Evolutionary conservation across 92 coral and sea anemone genomes (phyloP).

Genomic region (Actinostola sp.): DNA sequence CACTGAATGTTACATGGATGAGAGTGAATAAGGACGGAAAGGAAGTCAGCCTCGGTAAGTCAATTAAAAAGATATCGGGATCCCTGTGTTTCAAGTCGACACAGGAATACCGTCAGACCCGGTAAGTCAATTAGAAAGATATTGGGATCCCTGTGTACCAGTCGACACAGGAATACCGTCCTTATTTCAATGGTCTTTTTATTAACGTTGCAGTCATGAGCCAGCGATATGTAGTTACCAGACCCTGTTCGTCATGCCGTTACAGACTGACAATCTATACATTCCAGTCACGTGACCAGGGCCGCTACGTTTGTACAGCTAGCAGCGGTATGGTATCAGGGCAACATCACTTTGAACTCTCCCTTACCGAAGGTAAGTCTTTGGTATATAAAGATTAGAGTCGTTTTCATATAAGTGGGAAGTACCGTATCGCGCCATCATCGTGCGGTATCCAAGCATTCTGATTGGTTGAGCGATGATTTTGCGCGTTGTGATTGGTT

Average conservation of each 20-base stretch:
- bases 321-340: not conserved
- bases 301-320: constrained; percentile 22
- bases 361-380: not conserved
- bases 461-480: too few species aligned
- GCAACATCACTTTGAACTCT: constrained; percentile 22
- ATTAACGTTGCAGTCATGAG: not conserved
- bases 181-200: not conserved
- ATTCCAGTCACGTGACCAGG: constrained; percentile 13
- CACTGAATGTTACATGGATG: constrained; percentile 38
- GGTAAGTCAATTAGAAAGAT: not conserved
- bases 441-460: not conserved
- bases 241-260: constrained; percentile 30
- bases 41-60: not conserved
- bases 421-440: not conserved
- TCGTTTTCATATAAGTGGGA: too few species aligned
- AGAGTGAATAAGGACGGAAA: constrained; percentile 2
- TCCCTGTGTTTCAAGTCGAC: not conserved
- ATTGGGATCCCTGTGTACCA: not conserved
- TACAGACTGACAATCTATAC: constrained; percentile 13
- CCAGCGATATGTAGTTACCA: constrained; percentile 9
- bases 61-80: not conserved
- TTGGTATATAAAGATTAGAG: too few species aligned
- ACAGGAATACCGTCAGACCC: not conserved
- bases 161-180: not conserved
- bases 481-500: too few species aligned